phyloP scores from a whole-genome alignment of 2,888 invertebrate genomes.

The Spodoptera littoralis region DNA sequence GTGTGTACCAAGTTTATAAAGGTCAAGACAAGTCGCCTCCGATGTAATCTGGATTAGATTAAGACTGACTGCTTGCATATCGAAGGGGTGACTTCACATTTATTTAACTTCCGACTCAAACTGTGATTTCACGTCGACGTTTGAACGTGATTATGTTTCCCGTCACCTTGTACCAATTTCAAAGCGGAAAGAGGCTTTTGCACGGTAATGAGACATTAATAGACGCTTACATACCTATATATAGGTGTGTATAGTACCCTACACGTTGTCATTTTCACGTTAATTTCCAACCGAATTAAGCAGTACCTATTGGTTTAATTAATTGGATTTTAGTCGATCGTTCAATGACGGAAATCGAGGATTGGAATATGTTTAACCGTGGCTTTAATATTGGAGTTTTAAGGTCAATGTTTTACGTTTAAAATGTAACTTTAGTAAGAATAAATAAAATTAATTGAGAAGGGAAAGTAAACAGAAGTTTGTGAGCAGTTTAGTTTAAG shows the following conservation, averaged over 20 bases:
- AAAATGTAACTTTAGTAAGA: neutral
- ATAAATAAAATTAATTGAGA: too few species aligned
- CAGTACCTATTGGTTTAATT: constrained; percentile 16
- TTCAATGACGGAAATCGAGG: neutral
- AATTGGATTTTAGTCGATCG: constrained; percentile 23
- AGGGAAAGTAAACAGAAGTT: neutral
- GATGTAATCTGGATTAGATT: constrained; percentile 28
- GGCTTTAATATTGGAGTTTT: constrained; percentile 5
- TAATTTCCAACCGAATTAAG: constrained; percentile 21
- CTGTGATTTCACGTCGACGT: constrained; percentile 20
- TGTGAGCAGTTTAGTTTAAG: constrained; percentile 14
- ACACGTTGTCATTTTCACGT: constrained; percentile 15
- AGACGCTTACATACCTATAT: constrained; percentile 15
- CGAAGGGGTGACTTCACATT: constrained; percentile 12
- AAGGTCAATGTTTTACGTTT: constrained; percentile 14
- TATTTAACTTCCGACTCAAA: constrained; percentile 4
- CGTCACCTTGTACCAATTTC: constrained; percentile 37
- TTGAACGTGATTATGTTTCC: constrained; percentile 34
- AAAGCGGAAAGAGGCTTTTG: constrained; percentile 38
- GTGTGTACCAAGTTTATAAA: constrained; percentile 36
- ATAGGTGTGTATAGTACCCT: constrained; percentile 6
- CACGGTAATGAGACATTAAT: constrained; percentile 42
- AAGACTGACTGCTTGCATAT: constrained; percentile 27
- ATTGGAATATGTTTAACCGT: neutral
- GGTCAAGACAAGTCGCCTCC: constrained; percentile 29